Base-by-base conservation (phyloP, 2,888 invertebrate species). In the Ormyrus labotus region DNA sequence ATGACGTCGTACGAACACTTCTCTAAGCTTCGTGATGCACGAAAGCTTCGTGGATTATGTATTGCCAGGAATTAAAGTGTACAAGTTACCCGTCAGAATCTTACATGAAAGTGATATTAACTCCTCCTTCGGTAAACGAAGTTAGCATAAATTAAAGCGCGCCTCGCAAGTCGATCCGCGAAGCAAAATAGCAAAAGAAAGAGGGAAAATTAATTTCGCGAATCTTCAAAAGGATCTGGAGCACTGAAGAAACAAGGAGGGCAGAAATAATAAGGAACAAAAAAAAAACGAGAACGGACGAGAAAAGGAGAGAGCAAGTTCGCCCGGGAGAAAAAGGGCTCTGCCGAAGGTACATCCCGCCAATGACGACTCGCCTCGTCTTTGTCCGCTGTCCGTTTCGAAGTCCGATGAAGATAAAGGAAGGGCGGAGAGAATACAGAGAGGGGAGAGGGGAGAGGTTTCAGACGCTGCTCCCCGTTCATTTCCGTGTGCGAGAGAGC, bases 301-400 rank as follows among this genome's bases (percentile, higher is more conserved):
- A 4, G 48, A 53, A 69, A 34, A 68, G 69, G 61, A 61, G 61
- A n/a, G n/a, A 47, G 2, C 55, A 34, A 19, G 7, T 7, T 60
- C 11, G 60, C 10, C 10, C 6, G 13, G 58, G 2, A n/a, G 2
- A n/a, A 58, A n/a, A 58, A 60, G 65, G 51, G 11, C 8, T 8
- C 8, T 8, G 64, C 34, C 34, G n/a, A 8, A 50, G 50, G 50
- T 50, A 60, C 74, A 13, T 67, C 50, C 34, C 48, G 61, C 63
- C 55, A 61, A 51, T 47, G n/a, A 34, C 34, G 34, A 34, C 61
- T 55, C 82, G 72, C 74, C 70, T 77, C 64, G 34, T 34, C 68
- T 68, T 76, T 76, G 68, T 76, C 55, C 68, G 48, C 34, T 45
- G 64, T 45, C 60, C 71, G 61, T 71, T 71, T 61, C 67, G 67